Base-by-base conservation (phyloP, 2,797 vertebrate species). In the Eleutherodactylus coqui region DNA sequence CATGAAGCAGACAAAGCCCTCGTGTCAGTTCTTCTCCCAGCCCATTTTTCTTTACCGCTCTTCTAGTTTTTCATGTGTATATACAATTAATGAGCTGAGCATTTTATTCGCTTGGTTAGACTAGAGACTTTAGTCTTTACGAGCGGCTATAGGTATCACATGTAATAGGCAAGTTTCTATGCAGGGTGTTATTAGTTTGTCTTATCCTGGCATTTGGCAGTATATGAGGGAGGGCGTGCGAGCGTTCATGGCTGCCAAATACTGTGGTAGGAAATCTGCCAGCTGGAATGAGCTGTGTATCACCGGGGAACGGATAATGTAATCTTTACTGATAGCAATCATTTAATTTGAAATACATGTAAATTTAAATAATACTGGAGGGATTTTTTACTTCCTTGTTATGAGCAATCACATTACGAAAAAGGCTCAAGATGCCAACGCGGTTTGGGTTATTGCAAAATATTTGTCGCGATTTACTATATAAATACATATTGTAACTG, bases 241-340 rank as follows among this genome's bases (percentile, higher is more conserved):
- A 32, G 16, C 11, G 16, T 53, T 45, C 27, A 36, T 36, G 29
- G 11, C 49, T 77, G 49, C 75, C 49, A 36, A 77, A 32, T 34
- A 34, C 62, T 51, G 6, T 36, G 32, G 32, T 51, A 82, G 62
- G 21, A 82, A 38, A 53, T 82, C 32, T 67, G 41, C 43, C 43
- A 69, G 27, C 17, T 69, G 43, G 38, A 7, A 53, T 34, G 21
- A 82, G 27, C 9, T 51, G 64, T 51, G 17, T 53, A 70, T 51
- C 64, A 70, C 34, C n/a, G 19, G 41, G 16, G 32, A 80, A 47
- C 17, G n/a, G 29, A 41, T 64, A 78, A 77, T 34, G 45, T 34
- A 21, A 51, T 34, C n/a, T 76, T 14, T 11, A 53, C 75, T 55
- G 49, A 77, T 36, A 77, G 13, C 34, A 77, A 77, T 34, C 49